Conservation (phyloP, 2,888 invertebrate genomes). For the Sicus ferrugineus region DNA sequence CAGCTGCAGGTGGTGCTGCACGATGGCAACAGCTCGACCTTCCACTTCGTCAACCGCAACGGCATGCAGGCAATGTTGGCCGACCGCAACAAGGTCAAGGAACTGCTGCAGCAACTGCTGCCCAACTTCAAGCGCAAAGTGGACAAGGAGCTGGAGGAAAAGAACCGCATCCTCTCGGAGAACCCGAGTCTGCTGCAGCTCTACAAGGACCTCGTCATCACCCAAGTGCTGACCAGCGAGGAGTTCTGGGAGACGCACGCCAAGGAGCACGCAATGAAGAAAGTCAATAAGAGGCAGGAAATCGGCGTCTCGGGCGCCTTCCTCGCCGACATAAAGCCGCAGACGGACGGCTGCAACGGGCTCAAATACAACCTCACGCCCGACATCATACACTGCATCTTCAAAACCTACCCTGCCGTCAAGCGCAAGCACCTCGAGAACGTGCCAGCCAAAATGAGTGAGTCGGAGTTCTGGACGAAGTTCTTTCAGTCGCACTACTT, state of each 20-base stretch:
- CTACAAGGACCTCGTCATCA: constrained; percentile 96
- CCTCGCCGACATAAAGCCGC: constrained; percentile 94
- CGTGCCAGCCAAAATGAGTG: constrained; percentile 94
- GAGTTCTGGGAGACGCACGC: constrained; percentile 98
- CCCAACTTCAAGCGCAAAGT: constrained; percentile 94
- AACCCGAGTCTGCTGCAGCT: constrained; percentile 91
- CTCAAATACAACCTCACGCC: constrained; percentile 96
- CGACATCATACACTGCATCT: constrained; percentile 97
- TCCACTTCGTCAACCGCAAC: constrained; percentile 92
- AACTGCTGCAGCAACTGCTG: constrained; percentile 85
- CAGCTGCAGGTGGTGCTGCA: constrained; percentile 96
- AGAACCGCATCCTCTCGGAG: constrained; percentile 86
- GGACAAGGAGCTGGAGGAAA: constrained; percentile 88
- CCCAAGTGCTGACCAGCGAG: constrained; percentile 93
- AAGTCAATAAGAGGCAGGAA: constrained; percentile 79
- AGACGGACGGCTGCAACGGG: constrained; percentile 96
- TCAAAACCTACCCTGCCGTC: constrained; percentile 98
- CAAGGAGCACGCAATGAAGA: constrained; percentile 76
- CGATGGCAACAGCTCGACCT: constrained; percentile 92
- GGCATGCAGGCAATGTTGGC: constrained; percentile 84
- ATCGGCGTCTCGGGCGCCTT: constrained; percentile 83
- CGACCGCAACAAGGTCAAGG: constrained; percentile 93
- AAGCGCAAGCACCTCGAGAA: constrained; percentile 95
- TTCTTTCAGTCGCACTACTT: constrained; percentile 99
- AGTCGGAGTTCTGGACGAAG: constrained; percentile 98